Percentiles rank a stretch among this genome's conserved stretches.
Evolutionary conservation across 2,797 vertebrate genomes (phyloP).

Genomic region (Phyllotis vaccarum): DNA sequence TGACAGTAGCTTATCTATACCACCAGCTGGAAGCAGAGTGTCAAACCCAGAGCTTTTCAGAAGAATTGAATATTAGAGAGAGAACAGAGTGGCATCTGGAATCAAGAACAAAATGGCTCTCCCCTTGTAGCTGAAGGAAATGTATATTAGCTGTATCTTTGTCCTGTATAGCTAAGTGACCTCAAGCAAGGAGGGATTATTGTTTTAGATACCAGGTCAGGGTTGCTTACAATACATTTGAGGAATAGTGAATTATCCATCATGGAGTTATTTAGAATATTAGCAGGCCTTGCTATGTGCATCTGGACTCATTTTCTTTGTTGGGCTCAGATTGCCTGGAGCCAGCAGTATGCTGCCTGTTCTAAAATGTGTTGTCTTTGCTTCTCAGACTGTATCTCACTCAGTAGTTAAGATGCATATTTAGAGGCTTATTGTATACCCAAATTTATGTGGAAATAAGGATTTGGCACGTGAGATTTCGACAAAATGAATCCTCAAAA

Average conservation of each 20-base stretch:
- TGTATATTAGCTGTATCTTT: not conserved
- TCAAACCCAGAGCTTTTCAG: conserved; percentile 3
- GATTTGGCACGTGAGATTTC: conserved; percentile 22
- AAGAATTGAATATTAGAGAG: conserved; percentile 30
- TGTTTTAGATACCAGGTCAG: not conserved
- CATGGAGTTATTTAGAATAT: not conserved
- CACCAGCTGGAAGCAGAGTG: not conserved
- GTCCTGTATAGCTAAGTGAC: not conserved
- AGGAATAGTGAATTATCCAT: not conserved
- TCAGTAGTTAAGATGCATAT: not conserved
- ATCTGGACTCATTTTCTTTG: not conserved
- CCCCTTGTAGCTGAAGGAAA: conserved; percentile 5
- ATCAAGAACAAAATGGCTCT: not conserved
- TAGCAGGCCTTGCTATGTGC: not conserved
- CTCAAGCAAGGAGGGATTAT: not conserved
- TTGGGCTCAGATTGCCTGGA: not conserved
- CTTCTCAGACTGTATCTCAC: not conserved
- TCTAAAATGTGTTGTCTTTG: not conserved
- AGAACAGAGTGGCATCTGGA: not conserved
- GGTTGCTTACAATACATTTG: not conserved
- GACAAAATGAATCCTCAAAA: conserved; percentile 13
- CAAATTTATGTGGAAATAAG: conserved; percentile 33
- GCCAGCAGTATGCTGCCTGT: not conserved
- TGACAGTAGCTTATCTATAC: not conserved
- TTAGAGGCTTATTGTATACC: not conserved